These are phyloP conservation scores for Apeltes quadracus DNA, from an alignment of 2,113 vertebrate genomes.

Conservation along the genomic window DNA sequence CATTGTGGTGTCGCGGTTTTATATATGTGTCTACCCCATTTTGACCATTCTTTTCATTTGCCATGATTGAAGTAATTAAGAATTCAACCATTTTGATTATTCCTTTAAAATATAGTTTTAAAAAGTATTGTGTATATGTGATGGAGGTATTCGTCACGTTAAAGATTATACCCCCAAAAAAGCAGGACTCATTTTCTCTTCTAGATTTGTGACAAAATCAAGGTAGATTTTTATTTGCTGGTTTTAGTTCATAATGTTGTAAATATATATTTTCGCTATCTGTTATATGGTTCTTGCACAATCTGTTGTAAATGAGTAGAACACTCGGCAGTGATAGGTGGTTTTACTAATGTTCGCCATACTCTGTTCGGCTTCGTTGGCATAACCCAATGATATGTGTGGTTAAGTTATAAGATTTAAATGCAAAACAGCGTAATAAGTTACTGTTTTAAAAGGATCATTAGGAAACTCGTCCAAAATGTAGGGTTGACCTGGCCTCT, in stretches of 20 bases:
- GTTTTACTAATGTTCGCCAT: neutral
- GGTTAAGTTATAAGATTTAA: neutral
- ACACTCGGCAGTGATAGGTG: neutral
- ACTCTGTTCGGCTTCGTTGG: neutral
- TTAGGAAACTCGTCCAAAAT: neutral
- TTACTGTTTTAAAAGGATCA: neutral
- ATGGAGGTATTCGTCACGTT: no score
- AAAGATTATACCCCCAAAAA: no score
- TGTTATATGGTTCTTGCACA: neutral
- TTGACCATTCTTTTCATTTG: no score
- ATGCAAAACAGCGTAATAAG: neutral
- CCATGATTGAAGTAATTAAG: no score
- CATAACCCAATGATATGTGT: neutral
- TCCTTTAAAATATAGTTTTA: no score
- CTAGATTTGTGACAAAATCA: neutral
- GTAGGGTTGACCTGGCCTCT: neutral
- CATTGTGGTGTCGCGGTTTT: no score
- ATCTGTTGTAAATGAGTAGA: neutral
- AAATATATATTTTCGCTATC: neutral
- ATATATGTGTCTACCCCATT: no score
- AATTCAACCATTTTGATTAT: no score
- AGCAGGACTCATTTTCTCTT: no score
- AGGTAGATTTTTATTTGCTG: neutral
- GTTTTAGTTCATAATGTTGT: neutral
- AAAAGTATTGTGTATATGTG: no score